Evolutionary conservation across 2,797 vertebrate genomes (phyloP).

Genomic region (Pristis pectinata): DNA sequence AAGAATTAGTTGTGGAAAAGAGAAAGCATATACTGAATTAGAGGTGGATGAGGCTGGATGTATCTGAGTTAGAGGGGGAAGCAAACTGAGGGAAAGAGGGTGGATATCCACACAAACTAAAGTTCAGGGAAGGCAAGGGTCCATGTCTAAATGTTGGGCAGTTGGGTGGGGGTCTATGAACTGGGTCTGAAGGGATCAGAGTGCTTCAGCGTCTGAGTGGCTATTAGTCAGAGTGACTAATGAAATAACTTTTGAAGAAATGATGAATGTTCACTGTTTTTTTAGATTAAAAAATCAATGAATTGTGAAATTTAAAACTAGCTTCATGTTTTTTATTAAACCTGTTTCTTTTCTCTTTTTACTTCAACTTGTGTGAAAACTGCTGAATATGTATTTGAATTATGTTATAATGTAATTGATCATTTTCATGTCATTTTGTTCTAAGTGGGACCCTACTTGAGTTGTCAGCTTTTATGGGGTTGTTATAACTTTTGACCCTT

Average conservation of each 20-base stretch:
- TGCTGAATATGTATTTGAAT: too few species aligned
- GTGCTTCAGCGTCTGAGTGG: not conserved
- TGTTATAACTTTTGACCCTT: too few species aligned
- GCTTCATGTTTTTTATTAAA: too few species aligned
- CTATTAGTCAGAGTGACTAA: not conserved
- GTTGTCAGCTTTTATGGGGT: too few species aligned
- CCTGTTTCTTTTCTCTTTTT: too few species aligned
- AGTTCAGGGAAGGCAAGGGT: not conserved
- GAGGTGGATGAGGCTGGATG: not conserved
- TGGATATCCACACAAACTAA: not conserved
- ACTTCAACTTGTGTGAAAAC: too few species aligned
- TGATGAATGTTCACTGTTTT: not conserved
- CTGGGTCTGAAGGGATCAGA: not conserved
- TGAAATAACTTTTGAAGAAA: not conserved
- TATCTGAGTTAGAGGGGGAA: too few species aligned
- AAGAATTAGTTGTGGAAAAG: not conserved
- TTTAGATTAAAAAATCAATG: too few species aligned
- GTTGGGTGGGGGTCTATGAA: not conserved
- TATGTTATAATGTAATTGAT: too few species aligned
- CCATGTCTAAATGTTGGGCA: not conserved
- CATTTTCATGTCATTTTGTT: too few species aligned
- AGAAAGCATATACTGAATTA: not conserved
- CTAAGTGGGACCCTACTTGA: too few species aligned
- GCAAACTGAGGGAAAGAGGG: not conserved
- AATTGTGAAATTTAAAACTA: too few species aligned